Evolutionary conservation across 2,113 vertebrate genomes (phyloP).

Genomic region (Nyctibius bracteatus): DNA sequence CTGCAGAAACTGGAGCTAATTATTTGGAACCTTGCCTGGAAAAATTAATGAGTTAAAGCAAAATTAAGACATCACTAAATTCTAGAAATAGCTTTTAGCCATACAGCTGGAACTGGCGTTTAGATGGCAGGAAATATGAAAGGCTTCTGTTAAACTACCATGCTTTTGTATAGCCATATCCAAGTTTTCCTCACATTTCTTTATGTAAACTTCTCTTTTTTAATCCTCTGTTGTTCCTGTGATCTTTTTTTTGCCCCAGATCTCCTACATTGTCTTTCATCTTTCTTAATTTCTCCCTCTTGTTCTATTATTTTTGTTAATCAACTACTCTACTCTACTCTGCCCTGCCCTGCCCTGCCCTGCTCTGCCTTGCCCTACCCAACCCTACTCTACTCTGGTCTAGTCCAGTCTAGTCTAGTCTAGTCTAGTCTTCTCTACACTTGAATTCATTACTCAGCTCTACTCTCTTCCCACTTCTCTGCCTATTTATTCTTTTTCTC

Average conservation of each 20-base stretch:
- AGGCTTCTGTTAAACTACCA: neutral
- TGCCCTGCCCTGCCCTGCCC: neutral
- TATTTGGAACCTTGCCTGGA: neutral
- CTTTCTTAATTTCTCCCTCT: neutral
- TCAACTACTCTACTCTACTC: neutral
- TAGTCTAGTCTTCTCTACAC: neutral
- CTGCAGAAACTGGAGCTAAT: neutral
- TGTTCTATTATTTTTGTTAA: neutral
- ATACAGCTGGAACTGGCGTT: neutral
- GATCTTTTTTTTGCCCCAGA: neutral
- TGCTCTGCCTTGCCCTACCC: neutral
- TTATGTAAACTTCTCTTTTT: neutral
- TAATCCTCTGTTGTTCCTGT: neutral
- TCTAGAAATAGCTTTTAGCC: neutral
- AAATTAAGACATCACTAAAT: neutral
- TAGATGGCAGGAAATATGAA: neutral
- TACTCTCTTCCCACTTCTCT: neutral
- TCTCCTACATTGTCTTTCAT: neutral
- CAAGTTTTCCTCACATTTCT: neutral
- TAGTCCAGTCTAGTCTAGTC: neutral
- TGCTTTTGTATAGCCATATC: neutral
- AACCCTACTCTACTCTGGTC: neutral
- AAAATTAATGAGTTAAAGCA: neutral
- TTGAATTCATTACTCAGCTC: neutral
- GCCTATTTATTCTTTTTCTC: neutral